These are phyloP conservation scores for Cephus rjabovi DNA, from an alignment of 2,888 invertebrate genomes.

Conservation along the genomic window DNA sequence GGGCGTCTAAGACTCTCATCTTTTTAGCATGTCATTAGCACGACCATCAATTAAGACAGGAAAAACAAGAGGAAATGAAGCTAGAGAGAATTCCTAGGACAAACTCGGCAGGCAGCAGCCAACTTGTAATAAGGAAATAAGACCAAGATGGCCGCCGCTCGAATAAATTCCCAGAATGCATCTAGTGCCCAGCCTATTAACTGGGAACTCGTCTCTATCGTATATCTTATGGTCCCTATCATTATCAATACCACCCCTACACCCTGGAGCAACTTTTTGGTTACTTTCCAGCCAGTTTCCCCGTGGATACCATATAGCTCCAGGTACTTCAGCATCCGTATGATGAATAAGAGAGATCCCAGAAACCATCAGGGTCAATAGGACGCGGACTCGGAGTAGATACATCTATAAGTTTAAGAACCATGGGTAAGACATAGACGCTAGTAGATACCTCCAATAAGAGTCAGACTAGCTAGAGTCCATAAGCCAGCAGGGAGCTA, in stretches of 20 bases:
- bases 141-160: neutral
- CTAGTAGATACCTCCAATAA: neutral
- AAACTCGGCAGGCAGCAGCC: neutral
- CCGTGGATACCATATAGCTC: neutral
- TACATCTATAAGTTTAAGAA: neutral
- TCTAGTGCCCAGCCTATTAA: neutral
- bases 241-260: neutral
- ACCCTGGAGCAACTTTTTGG: neutral
- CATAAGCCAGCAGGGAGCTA: neutral
- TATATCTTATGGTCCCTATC: neutral
- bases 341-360: neutral
- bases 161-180: constrained; percentile 2
- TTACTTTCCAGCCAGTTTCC: neutral
- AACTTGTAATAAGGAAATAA: constrained; percentile 2
- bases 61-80: constrained; percentile 28
- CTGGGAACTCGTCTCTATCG: neutral
- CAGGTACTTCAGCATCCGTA: neutral
- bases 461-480: neutral
- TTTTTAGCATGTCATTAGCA: constrained; percentile 39
- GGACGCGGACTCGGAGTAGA: neutral
- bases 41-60: constrained; percentile 45
- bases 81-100: constrained; percentile 18
- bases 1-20: constrained; percentile 22
- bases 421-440: neutral
- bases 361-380: neutral